These are phyloP conservation scores for Drosophila emarginata DNA, from an alignment of 2,888 invertebrate genomes.

Conservation along the genomic window DNA sequence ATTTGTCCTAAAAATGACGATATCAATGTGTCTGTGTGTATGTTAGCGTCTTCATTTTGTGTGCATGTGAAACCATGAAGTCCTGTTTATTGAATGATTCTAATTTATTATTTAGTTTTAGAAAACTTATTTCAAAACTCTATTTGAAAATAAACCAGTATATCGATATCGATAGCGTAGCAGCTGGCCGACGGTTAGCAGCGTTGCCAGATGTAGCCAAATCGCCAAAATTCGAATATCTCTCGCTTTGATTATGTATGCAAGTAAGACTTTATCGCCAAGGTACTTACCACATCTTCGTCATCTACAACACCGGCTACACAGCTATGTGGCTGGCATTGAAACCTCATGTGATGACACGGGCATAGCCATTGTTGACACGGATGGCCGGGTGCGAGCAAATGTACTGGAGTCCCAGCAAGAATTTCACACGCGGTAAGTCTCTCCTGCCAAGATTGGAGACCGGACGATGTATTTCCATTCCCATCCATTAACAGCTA, in stretches of 20 bases:
- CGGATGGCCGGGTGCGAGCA: slow-evolving; percentile 87
- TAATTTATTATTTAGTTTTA: slow-evolving; percentile 72
- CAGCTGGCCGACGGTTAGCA: not conserved
- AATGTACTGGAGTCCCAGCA: slow-evolving; percentile 93
- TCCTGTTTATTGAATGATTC: slow-evolving; percentile 36
- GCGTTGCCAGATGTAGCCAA: slow-evolving; percentile 29
- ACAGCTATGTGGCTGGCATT: slow-evolving; percentile 89
- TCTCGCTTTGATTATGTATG: slow-evolving; percentile 41
- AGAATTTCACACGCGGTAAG: slow-evolving; percentile 87
- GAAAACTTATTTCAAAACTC: slow-evolving; percentile 27
- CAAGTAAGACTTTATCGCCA: not conserved
- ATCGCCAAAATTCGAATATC: slow-evolving; percentile 18
- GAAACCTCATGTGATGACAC: slow-evolving; percentile 99
- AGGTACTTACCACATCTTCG: not conserved
- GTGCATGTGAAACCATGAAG: slow-evolving; percentile 1
- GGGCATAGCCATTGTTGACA: slow-evolving; percentile 93
- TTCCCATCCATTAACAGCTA: slow-evolving; percentile 61
- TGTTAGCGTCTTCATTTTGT: not conserved
- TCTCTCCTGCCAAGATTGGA: not conserved
- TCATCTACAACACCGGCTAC: slow-evolving; percentile 5
- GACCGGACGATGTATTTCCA: not conserved
- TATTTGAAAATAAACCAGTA: slow-evolving; percentile 26
- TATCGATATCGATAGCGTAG: not conserved
- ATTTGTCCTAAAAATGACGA: not conserved
- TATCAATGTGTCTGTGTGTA: slow-evolving; percentile 4